Base-by-base conservation (phyloP, 2,888 invertebrate species). In the Molorchus minor region DNA sequence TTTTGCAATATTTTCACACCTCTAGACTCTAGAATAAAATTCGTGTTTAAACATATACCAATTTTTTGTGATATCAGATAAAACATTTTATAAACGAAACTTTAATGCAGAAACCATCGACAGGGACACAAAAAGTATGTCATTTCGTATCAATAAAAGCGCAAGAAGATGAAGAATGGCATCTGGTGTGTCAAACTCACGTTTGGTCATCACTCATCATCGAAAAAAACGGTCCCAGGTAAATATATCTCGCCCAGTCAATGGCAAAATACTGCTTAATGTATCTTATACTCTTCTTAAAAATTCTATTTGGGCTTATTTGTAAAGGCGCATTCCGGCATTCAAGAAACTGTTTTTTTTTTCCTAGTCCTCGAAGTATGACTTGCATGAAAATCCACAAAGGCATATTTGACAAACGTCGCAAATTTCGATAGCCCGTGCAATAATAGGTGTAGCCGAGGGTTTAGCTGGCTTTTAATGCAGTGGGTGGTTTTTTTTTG, bases 351-450 rank as follows among this genome's bases (percentile, higher is more conserved):
- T 40, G 56, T 40, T 55, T 29, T 58, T 62, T 64, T 56, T n/a
- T n/a, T 62, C 46, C 36, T 13, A 61, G 62, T 67, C 61, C 65
- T 67, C 56, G 60, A 67, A 54, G 35, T 61, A 61, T 68, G 70
- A 70, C 70, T 70, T 68, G 70, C 70, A 67, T 69, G 66, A 70
- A 70, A 68, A 61, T 64, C 63, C 47, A 29, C 49, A 25, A 65
- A 67, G 57, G 57, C 17, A 47, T 46, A 57, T 61, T 57, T 59
- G 64, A 61, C 60, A 62, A 49, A 60, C 49, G 49, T 45, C 25
- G 29, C 38, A 25, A 49, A 49, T 38, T 35, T 38, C 49, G 38
- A 5, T n/a, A n/a, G n/a, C n/a, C n/a, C n/a, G n/a, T n/a, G n/a
- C n/a, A n/a, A n/a, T n/a, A n/a, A n/a, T n/a, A n/a, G n/a, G n/a